Conservation (phyloP, 2,797 vertebrate genomes). For the Pogoniulus pusillus region DNA sequence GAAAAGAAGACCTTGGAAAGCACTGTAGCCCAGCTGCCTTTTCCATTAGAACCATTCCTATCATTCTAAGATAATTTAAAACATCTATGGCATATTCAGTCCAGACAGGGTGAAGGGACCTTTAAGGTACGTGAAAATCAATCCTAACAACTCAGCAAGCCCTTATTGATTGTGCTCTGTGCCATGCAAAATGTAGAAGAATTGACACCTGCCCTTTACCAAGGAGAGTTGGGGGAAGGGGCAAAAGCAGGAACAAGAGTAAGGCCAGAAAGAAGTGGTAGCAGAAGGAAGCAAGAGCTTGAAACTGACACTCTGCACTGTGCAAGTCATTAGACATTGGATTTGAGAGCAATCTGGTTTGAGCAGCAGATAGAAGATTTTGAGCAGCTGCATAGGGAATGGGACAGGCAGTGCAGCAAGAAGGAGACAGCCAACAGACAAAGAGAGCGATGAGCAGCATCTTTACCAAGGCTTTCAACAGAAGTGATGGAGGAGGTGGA, state of each 20-base stretch:
- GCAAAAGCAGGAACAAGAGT: not conserved
- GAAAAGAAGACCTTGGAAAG: not conserved
- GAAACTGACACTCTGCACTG: not conserved
- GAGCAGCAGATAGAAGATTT: slow-evolving; percentile 4
- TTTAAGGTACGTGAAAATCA: not conserved
- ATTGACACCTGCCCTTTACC: not conserved
- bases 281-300: not conserved
- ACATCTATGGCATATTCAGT: not conserved
- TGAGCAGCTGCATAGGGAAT: slow-evolving; percentile 7
- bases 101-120: not conserved
- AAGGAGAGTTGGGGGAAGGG: not conserved
- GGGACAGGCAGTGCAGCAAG: not conserved
- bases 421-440: not conserved
- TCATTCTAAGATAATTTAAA: not conserved
- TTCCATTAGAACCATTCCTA: not conserved
- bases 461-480: not conserved
- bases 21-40: not conserved
- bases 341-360: not conserved
- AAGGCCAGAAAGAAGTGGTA: not conserved
- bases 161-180: not conserved
- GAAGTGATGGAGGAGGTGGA: not conserved
- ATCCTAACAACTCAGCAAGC: not conserved
- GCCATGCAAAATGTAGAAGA: not conserved
- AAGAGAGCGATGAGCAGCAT: not conserved
- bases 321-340: not conserved